phyloP scores from a whole-genome alignment of 2,113 vertebrate genomes.

The Nymphicus hollandicus region DNA sequence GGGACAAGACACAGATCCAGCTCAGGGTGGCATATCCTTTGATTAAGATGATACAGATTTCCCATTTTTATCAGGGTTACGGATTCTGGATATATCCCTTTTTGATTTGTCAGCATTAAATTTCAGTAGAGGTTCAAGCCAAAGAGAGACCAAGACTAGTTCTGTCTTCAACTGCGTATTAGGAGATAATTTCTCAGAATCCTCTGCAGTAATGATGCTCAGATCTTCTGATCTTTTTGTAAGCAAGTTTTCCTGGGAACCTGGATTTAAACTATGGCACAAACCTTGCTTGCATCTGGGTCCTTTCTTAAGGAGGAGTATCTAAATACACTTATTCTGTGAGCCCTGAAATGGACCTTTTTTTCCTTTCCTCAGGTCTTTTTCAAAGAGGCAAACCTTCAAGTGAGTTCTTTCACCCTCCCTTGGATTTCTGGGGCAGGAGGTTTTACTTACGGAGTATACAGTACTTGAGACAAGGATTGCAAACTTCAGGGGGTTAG shows the following conservation, averaged over 20 bases:
- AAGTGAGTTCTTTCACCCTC: constrained; percentile 65
- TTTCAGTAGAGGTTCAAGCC: constrained; percentile 75
- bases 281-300: constrained; percentile 59
- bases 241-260: constrained; percentile 72
- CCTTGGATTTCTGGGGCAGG: constrained; percentile 70
- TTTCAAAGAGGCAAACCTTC: constrained; percentile 68
- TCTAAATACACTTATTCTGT: constrained; percentile 72
- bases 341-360: constrained; percentile 64
- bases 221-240: constrained; percentile 71
- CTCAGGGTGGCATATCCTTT: constrained; percentile 76
- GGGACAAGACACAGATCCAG: constrained; percentile 70
- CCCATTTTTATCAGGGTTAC: constrained; percentile 74
- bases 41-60: constrained; percentile 79
- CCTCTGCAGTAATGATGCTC: constrained; percentile 69
- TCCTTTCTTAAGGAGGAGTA: constrained; percentile 66
- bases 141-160: constrained; percentile 70
- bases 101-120: constrained; percentile 80
- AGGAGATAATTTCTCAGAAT: constrained; percentile 75
- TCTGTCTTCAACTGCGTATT: constrained; percentile 69
- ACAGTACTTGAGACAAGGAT: constrained; percentile 49
- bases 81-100: constrained; percentile 71
- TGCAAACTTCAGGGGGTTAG: constrained; percentile 54
- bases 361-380: constrained; percentile 58
- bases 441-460: constrained; percentile 60
- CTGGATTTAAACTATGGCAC: constrained; percentile 65